These are phyloP conservation scores for Phacellophora camtschatica DNA, from an alignment of 30 jellyfish, hydroid and myxozoan species.

Conservation along the genomic window DNA sequence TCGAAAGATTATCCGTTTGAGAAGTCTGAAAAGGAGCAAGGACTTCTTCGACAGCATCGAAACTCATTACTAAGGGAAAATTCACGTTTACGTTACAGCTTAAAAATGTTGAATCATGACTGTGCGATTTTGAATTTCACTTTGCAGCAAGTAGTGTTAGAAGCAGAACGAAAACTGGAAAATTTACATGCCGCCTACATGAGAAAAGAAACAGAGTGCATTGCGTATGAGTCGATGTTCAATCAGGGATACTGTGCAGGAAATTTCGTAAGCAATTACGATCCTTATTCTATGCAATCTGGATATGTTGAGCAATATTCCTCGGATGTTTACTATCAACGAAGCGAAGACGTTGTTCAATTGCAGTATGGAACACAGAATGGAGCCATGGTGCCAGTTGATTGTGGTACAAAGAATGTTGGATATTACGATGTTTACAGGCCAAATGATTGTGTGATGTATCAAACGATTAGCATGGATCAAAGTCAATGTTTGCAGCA, in stretches of 20 bases:
- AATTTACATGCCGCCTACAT: conserved; percentile 39
- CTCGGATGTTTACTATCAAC: conserved; percentile 3
- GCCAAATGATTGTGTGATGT: conserved; percentile 15
- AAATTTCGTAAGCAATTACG: background rate
- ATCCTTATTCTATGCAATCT: conserved; percentile 19
- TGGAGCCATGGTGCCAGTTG: background rate
- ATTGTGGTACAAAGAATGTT: background rate
- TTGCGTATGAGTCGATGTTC: conserved; percentile 57
- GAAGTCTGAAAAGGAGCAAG: conserved; percentile 69
- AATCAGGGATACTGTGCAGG: background rate
- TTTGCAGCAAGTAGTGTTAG: conserved; percentile 72
- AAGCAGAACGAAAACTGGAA: conserved; percentile 79
- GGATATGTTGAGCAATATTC: conserved; percentile 8
- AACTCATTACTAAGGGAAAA: conserved; percentile 79
- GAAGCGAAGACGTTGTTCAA: background rate
- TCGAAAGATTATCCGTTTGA: conserved; percentile 5
- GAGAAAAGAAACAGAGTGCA: conserved; percentile 64
- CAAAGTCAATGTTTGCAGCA: conserved; percentile 12
- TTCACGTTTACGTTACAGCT: conserved; percentile 65
- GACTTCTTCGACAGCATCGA: conserved; percentile 82
- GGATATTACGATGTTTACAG: conserved; percentile 35
- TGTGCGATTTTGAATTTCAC: conserved; percentile 63
- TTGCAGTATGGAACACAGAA: background rate
- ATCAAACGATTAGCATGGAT: background rate
- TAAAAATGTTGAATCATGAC: conserved; percentile 69